Base-by-base conservation (phyloP, 1,140 invertebrate genomes). In the Zaprionus lachaisei region DNA sequence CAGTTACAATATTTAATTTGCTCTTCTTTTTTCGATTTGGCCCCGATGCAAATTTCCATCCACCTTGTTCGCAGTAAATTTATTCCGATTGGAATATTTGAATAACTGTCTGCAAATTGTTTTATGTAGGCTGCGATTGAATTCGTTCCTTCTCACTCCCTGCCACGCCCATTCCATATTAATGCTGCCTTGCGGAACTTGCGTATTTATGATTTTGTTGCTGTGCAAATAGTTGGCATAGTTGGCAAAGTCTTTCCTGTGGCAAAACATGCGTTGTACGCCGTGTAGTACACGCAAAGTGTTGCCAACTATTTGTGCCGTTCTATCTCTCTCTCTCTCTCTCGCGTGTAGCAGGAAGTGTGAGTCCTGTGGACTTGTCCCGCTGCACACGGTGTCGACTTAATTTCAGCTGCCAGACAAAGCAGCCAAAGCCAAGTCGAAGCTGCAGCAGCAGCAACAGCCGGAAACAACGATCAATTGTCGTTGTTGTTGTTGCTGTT, bases 391-490 rank as follows among this genome's bases (percentile, higher is more conserved):
- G 71, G 77, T 87, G 84, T 87, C 83, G 85, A 81, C 81, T 89
- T 89, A 74, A 89, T 84, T 89, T 89, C 60, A 72, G 41, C 44
- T 31, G 20, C 37, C 67, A 64, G 54, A 65, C 60, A 54, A 47
- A 49, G 31, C 47, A 24, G 20, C 44, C 51, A 51, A 68, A 68
- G 72, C 72, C 72, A 73, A 62, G 37, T 47, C 34, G 20, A 70
- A 55, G 44, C 54, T 26, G 61, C 55, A 66, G 47, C 31, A 67
- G 26, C 54, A 60, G 63, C 68, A 68, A 56, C 60, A 79, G 51
- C 78, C 83, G 84, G 84, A 89, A 89, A 81, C 78, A 84, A 68
- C 84, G 84, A 89, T 89, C 84, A 89, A 90, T 90, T 90, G 79
- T 89, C 81, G 73, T 57, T 65, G 41, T 47, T 26, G 62, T 51